Percentiles rank a stretch among this genome's conserved stretches.
Conservation (phyloP, 1,140 invertebrate genomes). For the Lepidurus arcticus region DNA sequence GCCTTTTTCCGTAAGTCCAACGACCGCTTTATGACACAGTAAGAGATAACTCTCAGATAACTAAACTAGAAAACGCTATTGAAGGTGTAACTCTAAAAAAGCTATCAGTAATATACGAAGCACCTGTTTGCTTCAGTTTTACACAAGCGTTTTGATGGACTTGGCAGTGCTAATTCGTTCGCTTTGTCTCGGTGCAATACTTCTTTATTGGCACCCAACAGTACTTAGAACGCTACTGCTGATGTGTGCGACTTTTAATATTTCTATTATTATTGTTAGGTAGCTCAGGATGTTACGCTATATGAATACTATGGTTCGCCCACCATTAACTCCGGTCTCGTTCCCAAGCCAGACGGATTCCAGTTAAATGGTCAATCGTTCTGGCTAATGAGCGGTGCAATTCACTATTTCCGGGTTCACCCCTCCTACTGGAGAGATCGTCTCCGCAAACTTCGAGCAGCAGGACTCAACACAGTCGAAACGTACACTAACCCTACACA, state of each 20-base stretch:
- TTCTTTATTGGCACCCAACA: neutral
- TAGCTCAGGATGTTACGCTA: conserved; percentile 33
- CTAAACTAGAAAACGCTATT: no score
- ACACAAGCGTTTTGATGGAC: neutral
- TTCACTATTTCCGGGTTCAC: conserved; percentile 53
- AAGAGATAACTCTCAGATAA: no score
- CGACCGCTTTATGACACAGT: no score
- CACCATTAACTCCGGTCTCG: conserved; percentile 38
- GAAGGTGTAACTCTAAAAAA: neutral
- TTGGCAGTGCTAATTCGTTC: neutral
- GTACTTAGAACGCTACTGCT: neutral
- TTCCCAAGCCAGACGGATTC: conserved; percentile 38
- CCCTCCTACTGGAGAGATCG: conserved; percentile 50
- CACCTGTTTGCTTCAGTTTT: neutral
- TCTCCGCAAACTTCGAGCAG: conserved; percentile 50
- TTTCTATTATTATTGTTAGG: neutral
- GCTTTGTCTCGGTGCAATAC: neutral
- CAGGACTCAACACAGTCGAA: conserved; percentile 51
- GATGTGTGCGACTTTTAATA: neutral
- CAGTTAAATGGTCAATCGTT: conserved; percentile 44
- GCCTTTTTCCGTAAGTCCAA: no score
- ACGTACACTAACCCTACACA: conserved; percentile 44
- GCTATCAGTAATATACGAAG: neutral
- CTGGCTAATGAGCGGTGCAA: conserved; percentile 46
- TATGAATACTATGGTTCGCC: conserved; percentile 41